A percentile compares a stretch with the other conserved stretches of the same genome.
phyloP scores from a whole-genome alignment of 2,797 vertebrate genomes.

The Heterohyrax brucei region DNA sequence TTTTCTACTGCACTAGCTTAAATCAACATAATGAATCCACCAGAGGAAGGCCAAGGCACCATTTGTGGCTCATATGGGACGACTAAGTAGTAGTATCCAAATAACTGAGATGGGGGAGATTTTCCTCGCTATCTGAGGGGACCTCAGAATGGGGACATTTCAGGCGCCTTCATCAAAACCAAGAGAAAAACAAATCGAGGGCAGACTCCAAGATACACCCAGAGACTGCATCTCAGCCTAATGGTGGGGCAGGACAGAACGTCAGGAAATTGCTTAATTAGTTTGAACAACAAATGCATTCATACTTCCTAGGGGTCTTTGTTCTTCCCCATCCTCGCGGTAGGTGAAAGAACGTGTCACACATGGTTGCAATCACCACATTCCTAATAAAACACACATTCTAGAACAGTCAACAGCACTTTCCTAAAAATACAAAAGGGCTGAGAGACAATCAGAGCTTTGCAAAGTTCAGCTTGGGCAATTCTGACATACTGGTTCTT shows the following conservation, averaged over 20 bases:
- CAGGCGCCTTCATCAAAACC: slow-evolving; percentile 8
- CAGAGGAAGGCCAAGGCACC: slow-evolving; percentile 75
- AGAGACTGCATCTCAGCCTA: background rate
- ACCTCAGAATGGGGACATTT: slow-evolving; percentile 66
- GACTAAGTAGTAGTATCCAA: slow-evolving; percentile 57
- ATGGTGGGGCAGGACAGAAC: background rate
- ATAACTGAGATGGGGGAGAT: slow-evolving; percentile 66
- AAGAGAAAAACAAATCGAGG: slow-evolving; percentile 57
- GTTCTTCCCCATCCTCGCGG: background rate
- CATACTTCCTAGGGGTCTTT: slow-evolving; percentile 11
- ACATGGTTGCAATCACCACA: background rate
- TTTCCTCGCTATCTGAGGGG: slow-evolving; percentile 65
- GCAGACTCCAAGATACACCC: background rate
- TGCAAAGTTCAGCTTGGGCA: background rate
- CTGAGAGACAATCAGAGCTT: background rate
- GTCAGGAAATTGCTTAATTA: background rate
- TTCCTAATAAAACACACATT: slow-evolving; percentile 60
- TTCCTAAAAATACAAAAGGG: slow-evolving; percentile 1
- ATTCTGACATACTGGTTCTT: background rate
- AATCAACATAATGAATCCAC: slow-evolving; percentile 74
- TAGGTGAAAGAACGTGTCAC: background rate
- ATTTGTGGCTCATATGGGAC: slow-evolving; percentile 77
- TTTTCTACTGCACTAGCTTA: slow-evolving; percentile 86
- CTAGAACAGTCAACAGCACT: slow-evolving; percentile 44
- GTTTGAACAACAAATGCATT: background rate